These are phyloP conservation scores for Drosophila vallismaia DNA, from an alignment of 2,888 invertebrate genomes.

Conservation along the genomic window DNA sequence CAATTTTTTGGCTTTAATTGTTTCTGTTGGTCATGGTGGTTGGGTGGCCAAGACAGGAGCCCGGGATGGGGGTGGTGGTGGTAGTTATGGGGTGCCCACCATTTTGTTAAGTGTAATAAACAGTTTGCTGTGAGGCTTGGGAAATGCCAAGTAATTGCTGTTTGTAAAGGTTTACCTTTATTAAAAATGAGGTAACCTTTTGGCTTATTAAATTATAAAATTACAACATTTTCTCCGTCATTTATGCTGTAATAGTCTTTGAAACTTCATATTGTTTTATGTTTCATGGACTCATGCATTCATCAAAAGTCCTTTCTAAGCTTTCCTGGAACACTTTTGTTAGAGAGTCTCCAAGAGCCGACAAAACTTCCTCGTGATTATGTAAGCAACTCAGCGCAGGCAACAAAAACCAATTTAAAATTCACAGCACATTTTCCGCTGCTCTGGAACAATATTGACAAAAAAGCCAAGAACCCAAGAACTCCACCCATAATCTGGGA, in stretches of 20 bases:
- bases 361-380: slow-evolving; percentile 44
- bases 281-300: not conserved
- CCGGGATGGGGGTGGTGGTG: not conserved
- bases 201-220: slow-evolving; percentile 12
- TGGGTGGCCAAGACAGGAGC: slow-evolving; percentile 18
- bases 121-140: slow-evolving; percentile 16
- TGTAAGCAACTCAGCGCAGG: slow-evolving; percentile 63
- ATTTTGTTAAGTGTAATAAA: slow-evolving; percentile 42
- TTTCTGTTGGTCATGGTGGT: slow-evolving; percentile 52
- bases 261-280: not conserved
- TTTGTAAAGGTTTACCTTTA: slow-evolving; percentile 2
- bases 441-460: slow-evolving; percentile 78
- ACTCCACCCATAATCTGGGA: slow-evolving; percentile 7
- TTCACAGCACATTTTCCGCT: slow-evolving; percentile 78
- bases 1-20: slow-evolving; percentile 63
- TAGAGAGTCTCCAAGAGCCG: slow-evolving; percentile 19
- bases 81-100: slow-evolving; percentile 16
- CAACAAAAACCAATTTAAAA: slow-evolving; percentile 64
- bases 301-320: not conserved
- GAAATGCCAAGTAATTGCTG: slow-evolving; percentile 47
- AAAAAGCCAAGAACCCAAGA: slow-evolving; percentile 30
- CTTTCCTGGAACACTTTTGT: slow-evolving; percentile 9
- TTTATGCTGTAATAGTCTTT: not conserved
- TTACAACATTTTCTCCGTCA: not conserved
- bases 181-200: slow-evolving; percentile 16